Evolutionary conservation across 2,797 vertebrate genomes (phyloP), one percentile per base, ranked within the genome.

Genomic region (Tachyglossus aculeatus): DNA sequence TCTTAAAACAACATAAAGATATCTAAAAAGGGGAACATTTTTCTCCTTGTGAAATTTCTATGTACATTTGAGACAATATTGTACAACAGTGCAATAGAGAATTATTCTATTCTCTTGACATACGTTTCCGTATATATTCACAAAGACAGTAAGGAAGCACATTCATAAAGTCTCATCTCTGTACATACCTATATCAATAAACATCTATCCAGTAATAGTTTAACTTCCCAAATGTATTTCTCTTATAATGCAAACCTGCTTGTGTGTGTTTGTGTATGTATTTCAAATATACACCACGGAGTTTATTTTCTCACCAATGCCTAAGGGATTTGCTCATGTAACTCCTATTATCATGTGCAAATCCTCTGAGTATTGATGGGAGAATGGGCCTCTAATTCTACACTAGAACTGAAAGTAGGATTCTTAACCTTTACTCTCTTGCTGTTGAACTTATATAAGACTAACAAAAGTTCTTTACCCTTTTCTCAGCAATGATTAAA

Each of bases 381-480:
- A 69, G 48, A 63, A 60, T 25, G 48, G 52, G 59, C 62, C 11
- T 50, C 67, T 72, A 59, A 72, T 62, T 84, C 78, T 71, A 32
- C 51, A 16, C 37, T 54, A 72, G 33, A 81, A 25, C 48, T 71
- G 22, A 71, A 58, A 80, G 71, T 36, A 48, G 29, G 66, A 83
- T 72, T 83, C 77, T 73, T 67, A 87, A 77, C 55, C 64, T 85
- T 77, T 74, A 64, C 40, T 75, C 55, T 78, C 62, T 34, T n/a
- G 62, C 29, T 57, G 39, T 60, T 63, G 74, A 86, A 85, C 34
- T 45, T 67, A 65, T 7, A 77, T 36, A 43, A 77, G 29, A 11
- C 47, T 60, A 60, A 78, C 68, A 73, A 60, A 77, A 83, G 48
- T 77, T 55, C 59, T 37, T 39, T 62, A 50, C 55, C n/a, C 38